Conservation (phyloP, 2,797 vertebrate genomes). For the Miichthys miiuy region DNA sequence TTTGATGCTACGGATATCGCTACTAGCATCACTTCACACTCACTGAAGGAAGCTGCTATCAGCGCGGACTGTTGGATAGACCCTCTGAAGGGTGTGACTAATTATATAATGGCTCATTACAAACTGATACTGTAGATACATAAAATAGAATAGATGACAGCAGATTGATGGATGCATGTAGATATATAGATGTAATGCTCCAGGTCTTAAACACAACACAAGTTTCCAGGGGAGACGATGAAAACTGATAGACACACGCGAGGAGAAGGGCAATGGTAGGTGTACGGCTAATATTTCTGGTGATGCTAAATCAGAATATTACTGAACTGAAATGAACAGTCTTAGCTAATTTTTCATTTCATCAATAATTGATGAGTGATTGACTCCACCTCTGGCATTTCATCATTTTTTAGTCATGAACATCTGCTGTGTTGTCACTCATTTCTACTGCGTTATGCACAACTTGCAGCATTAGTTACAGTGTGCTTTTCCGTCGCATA, state of each 20-base stretch:
- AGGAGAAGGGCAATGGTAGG: background rate
- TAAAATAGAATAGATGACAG: constrained; percentile 13
- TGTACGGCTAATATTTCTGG: background rate
- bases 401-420: background rate
- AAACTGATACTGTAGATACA: constrained; percentile 24
- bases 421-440: background rate
- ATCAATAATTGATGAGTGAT: background rate
- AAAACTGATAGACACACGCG: background rate
- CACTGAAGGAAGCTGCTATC: constrained; percentile 31
- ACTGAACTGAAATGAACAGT: background rate
- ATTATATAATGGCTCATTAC: constrained; percentile 41
- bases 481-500: background rate
- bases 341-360: background rate
- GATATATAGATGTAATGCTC: background rate
- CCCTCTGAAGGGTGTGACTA: constrained; percentile 25
- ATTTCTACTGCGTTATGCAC: background rate
- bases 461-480: background rate
- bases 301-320: background rate
- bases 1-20: constrained; percentile 39
- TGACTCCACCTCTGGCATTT: background rate
- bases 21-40: constrained; percentile 48
- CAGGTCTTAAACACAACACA: background rate
- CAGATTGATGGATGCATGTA: constrained; percentile 8
- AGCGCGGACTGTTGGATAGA: constrained; percentile 28
- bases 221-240: background rate